Percentiles rank a stretch among this genome's conserved stretches.
Conservation (phyloP, 2,113 vertebrate species). For the Perca schrenkii region DNA sequence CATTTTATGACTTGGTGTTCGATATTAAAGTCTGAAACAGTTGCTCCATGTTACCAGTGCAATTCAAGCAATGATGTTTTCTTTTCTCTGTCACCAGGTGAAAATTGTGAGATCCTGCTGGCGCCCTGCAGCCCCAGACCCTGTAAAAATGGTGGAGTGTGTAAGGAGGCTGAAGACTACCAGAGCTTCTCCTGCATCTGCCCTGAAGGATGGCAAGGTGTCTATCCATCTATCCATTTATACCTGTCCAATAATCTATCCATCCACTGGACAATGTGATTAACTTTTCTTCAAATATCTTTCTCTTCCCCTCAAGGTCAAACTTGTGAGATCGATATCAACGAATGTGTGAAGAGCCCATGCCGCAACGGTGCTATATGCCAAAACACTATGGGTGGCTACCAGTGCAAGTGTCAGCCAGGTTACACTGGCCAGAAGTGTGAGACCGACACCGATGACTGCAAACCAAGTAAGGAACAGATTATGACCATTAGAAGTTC, state of each 20-base stretch:
- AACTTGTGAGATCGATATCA: slow-evolving; percentile 95
- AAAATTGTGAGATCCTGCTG: slow-evolving; percentile 91
- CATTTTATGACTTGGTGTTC: neutral
- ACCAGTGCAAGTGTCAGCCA: slow-evolving; percentile 88
- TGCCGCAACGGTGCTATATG: slow-evolving; percentile 90
- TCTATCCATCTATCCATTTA: neutral
- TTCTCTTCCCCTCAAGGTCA: slow-evolving; percentile 86
- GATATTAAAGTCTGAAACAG: neutral
- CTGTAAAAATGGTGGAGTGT: slow-evolving; percentile 92
- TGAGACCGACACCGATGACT: slow-evolving; percentile 92
- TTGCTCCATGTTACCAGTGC: neutral
- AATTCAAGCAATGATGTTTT: slow-evolving; percentile 13
- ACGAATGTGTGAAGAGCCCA: slow-evolving; percentile 95
- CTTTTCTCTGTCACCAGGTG: slow-evolving; percentile 82
- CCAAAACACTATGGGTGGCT: slow-evolving; percentile 91
- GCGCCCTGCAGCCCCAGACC: slow-evolving; percentile 91
- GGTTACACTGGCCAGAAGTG: slow-evolving; percentile 92
- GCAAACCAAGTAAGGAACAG: slow-evolving; percentile 92
- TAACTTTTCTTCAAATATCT: neutral
- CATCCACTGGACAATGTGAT: neutral
- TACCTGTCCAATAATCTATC: neutral
- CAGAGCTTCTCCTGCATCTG: slow-evolving; percentile 96
- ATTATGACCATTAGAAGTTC: neutral
- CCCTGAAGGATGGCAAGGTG: slow-evolving; percentile 96
- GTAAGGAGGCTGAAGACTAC: slow-evolving; percentile 91